A percentile compares a stretch with the other conserved stretches of the same genome.
phyloP scores from a whole-genome alignment of 1,140 invertebrate species.

The Pseudomyrmex pallidus region DNA sequence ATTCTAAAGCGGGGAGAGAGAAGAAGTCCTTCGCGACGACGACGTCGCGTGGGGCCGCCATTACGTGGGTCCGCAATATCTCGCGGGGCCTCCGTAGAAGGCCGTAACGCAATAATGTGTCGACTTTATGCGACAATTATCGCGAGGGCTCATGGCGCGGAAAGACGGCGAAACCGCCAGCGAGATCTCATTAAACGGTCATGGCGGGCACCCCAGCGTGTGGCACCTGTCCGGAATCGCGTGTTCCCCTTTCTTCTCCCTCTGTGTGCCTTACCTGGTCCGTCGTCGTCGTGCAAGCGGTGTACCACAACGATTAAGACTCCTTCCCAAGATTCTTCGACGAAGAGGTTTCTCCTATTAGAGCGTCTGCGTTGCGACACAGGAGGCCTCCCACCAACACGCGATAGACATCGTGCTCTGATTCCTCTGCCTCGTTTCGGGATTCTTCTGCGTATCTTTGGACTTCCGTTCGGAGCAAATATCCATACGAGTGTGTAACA shows the following conservation, averaged over 20 bases:
- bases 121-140: constrained; percentile 84
- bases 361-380: neutral
- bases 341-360: constrained; percentile 16
- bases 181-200: constrained; percentile 78
- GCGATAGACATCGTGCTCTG: constrained; percentile 11
- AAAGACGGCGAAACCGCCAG: constrained; percentile 74
- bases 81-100: constrained; percentile 72
- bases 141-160: constrained; percentile 77
- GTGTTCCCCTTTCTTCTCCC: constrained; percentile 16
- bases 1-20: constrained; percentile 41
- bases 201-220: constrained; percentile 79
- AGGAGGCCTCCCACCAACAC: constrained; percentile 10
- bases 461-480: neutral
- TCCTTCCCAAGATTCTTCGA: constrained; percentile 25
- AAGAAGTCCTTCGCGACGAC: constrained; percentile 42
- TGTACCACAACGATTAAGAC: neutral
- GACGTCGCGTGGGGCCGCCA: constrained; percentile 77
- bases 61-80: constrained; percentile 77
- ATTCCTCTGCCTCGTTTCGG: constrained; percentile 2
- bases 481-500: neutral
- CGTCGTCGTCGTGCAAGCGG: constrained; percentile 1
- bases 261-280: constrained; percentile 18
- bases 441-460: neutral
- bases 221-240: constrained; percentile 79
- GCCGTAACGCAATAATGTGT: constrained; percentile 83